These are phyloP conservation scores for Mamestra configurata DNA, from an alignment of 1,140 invertebrate species.

Conservation along the genomic window DNA sequence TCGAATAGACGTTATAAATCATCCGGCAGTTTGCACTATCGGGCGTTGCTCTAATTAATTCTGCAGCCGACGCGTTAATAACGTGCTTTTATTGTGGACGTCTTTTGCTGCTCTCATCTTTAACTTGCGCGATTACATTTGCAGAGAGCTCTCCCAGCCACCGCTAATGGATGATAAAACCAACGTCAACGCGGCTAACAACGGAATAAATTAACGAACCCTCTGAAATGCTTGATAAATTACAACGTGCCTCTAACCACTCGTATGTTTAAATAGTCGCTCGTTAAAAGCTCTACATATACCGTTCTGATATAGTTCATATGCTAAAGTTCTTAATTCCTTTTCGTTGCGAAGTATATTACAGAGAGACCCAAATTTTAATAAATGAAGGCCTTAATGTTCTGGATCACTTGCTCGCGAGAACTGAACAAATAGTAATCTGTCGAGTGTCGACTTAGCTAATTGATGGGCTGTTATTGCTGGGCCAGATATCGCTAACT, in stretches of 20 bases:
- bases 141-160: slow-evolving; percentile 47
- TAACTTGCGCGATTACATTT: slow-evolving; percentile 61
- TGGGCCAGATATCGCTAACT: slow-evolving; percentile 25
- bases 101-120: slow-evolving; percentile 61
- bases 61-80: slow-evolving; percentile 62
- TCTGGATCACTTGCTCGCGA: background rate
- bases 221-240: slow-evolving; percentile 67
- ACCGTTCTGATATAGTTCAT: slow-evolving; percentile 15
- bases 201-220: slow-evolving; percentile 68
- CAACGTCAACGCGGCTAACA: slow-evolving; percentile 66
- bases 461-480: slow-evolving; percentile 45
- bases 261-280: slow-evolving; percentile 54
- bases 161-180: slow-evolving; percentile 69
- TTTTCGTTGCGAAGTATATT: background rate
- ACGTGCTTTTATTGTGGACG: slow-evolving; percentile 59
- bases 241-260: slow-evolving; percentile 52
- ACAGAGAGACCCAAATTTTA: slow-evolving; percentile 16
- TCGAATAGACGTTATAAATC: slow-evolving; percentile 60
- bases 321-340: slow-evolving; percentile 25
- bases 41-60: slow-evolving; percentile 61
- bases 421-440: slow-evolving; percentile 30
- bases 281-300: slow-evolving; percentile 52
- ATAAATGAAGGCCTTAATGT: slow-evolving; percentile 13
- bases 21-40: slow-evolving; percentile 56
- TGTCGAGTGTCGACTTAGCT: slow-evolving; percentile 25